A percentile compares a stretch with the other conserved stretches of the same genome.
Conservation (phyloP, 2,888 invertebrate genomes). For the Mesoligia furuncula region DNA sequence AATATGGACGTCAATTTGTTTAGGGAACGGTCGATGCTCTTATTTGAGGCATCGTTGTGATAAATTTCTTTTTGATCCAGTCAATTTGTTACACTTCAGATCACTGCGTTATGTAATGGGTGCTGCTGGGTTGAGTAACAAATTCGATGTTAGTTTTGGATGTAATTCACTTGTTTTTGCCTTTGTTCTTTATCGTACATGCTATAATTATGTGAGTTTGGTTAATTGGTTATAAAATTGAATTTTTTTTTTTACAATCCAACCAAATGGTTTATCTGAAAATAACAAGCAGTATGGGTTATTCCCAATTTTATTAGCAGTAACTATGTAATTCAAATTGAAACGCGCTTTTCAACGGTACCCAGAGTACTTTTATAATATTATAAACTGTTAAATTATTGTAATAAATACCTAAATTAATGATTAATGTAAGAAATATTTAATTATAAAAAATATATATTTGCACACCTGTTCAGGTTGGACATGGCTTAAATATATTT, state of each 20-base stretch:
- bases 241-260: not conserved
- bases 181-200: not conserved
- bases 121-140: slow-evolving; percentile 26
- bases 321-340: not conserved
- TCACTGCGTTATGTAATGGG: slow-evolving; percentile 24
- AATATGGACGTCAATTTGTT: slow-evolving; percentile 81
- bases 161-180: not conserved
- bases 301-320: not conserved
- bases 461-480: not conserved
- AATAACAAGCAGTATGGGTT: not conserved
- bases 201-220: not conserved
- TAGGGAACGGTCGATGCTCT: slow-evolving; percentile 72
- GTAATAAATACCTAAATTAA: not conserved
- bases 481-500: not conserved
- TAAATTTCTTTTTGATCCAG: slow-evolving; percentile 60
- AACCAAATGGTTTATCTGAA: not conserved
- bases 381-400: no score
- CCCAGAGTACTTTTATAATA: not conserved
- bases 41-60: slow-evolving; percentile 64
- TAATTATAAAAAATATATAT: not conserved
- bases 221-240: not conserved
- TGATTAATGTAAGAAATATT: not conserved
- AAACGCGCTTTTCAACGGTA: not conserved
- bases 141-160: slow-evolving; percentile 14
- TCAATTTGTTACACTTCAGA: slow-evolving; percentile 54